Base-by-base conservation (phyloP, 2,888 invertebrate genomes). In the Zygogramma bicolorata region DNA sequence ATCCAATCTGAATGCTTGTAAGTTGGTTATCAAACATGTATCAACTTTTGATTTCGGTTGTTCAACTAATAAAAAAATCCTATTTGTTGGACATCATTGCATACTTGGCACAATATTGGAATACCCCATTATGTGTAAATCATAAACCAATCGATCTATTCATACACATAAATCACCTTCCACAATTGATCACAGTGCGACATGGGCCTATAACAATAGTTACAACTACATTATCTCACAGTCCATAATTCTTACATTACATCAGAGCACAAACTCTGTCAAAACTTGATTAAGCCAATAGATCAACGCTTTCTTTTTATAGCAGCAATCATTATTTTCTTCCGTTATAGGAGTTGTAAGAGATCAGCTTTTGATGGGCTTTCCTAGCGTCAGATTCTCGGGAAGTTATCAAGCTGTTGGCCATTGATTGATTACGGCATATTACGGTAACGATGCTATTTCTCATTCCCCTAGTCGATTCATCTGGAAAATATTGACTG, bases 361-460 rank as follows among this genome's bases (percentile, higher is more conserved):
- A 71, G 75, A 75, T 73, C 75, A 70, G 73, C 65, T 67, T 58
- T 70, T 73, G 73, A 75, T 75, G 75, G 57, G 71, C 53, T 42
- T 46, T 66, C 20, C 42, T 27, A 62, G 46, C 65, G 66, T 42
- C 59, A 29, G 53, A 71, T 65, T 68, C 67, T 66, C 60, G 69
- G 46, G 67, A 76, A 78, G 74, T 68, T 74, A 79, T 76, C 76
- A 78, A 77, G 78, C 78, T 80, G 79, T 79, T 75, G 74, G 78
- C 80, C 80, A 81, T 81, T 80, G 80, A 80, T 80, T 78, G 80
- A 80, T 80, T 77, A 74, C 71, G 59, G 75, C 71, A 73, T 75
- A 78, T 80, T 80, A 79, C 40, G 61, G 71, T 76, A 79, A 79
- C 74, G 75, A 72, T 75, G 58, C 40, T 68, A 71, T 69, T 68